Evolutionary conservation across 2,113 vertebrate genomes (phyloP), one percentile per base, ranked within the genome.

Genomic region (Hassar affinis): DNA sequence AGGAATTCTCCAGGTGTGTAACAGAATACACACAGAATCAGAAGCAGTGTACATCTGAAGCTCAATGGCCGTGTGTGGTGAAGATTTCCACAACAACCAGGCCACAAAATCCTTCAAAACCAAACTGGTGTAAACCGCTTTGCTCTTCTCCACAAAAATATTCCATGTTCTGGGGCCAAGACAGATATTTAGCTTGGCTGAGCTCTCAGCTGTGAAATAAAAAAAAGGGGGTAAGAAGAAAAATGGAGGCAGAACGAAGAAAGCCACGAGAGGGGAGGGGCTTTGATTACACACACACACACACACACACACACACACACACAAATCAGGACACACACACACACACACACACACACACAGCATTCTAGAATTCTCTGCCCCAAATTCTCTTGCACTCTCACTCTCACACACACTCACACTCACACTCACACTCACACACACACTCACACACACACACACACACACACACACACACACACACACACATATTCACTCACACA

Each of bases 101-200:
- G 69, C 89, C 80, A 72, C 85, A 88, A 90, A 68, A 74, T 90
- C 90, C 90, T 91, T 86, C 33, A 86, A 90, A 42, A 87, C 76
- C 30, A 27, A 85, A 90, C 86, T 85, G 79, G 51, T 69, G 89
- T 74, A 91, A 91, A 90, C 82, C 14, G 2, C 74, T 88, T 81
- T 80, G 57, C 82, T 89, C 88, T 90, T 82, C 52, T 61, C 78
- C 38, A 62, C 6, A 25, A 88, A 91, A 92, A 87, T 79, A 84
- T 83, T 87, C 85, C 2, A 74, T 84, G 81, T 89, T 90, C 88
- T 87, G 85, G 91, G 85, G 87, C 86, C 84, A 69, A 30, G 86
- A 80, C 89, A 91, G 87, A 88, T 90, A 91, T 92, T 93, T 89
- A 82, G 84, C 81, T 92, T 91, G 89, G 89, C 91, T 85, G 69